Evolutionary conservation across 2,888 invertebrate species (phyloP).

Genomic region (Eumerus sabulonum): DNA sequence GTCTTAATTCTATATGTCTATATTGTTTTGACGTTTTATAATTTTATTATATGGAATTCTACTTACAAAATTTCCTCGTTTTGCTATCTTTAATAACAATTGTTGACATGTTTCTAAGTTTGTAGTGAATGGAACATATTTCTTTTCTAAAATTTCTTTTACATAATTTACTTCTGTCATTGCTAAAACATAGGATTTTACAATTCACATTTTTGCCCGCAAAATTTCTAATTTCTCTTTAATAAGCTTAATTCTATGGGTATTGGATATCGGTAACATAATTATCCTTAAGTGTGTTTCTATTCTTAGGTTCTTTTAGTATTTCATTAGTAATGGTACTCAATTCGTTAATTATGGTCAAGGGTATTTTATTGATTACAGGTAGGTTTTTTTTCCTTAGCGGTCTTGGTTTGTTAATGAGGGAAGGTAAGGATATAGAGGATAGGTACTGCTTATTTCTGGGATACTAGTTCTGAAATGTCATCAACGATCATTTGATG

Average conservation of each 20-base stretch:
- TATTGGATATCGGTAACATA: background rate
- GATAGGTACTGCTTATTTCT: background rate
- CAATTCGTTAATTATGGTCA: background rate
- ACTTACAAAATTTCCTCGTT: background rate
- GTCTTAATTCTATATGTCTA: background rate
- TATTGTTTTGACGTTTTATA: background rate
- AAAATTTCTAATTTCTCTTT: conserved; percentile 5
- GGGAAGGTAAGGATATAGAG: conserved; percentile 2
- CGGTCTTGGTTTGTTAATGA: background rate
- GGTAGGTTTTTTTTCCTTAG: background rate
- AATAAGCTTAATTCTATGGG: conserved; percentile 9
- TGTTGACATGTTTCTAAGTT: background rate
- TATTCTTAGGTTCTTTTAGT: background rate
- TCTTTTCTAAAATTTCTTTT: background rate
- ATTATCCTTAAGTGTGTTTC: background rate
- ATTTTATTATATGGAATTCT: background rate
- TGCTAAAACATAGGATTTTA: background rate
- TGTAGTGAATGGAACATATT: background rate
- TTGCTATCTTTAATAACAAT: background rate
- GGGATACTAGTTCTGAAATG: background rate
- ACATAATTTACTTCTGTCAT: background rate
- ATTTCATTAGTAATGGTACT: background rate
- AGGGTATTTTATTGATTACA: background rate
- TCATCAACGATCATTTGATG: background rate
- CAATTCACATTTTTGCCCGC: background rate